Base-by-base conservation (phyloP, 1,140 invertebrate genomes). In the Lamellibrachia luymesi region DNA sequence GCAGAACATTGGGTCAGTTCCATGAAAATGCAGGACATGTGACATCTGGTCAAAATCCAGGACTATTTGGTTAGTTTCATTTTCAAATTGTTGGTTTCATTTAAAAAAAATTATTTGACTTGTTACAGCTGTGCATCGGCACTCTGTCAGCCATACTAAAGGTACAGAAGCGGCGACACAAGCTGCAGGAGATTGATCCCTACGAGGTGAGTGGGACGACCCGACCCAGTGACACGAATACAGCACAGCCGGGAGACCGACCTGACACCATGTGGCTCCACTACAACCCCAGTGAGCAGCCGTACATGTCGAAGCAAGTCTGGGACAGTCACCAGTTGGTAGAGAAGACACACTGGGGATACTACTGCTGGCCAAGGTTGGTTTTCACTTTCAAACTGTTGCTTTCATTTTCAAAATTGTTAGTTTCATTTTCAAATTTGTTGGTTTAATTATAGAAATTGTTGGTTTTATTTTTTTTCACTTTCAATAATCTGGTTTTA, bases 321-420 rank as follows among this genome's bases (percentile, higher is more conserved):
- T 99, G 98, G 98, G 97, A 98, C 92, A 96, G 97, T 92, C 96
- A 96, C 2, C 97, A 97, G 64, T 97, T 97, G 94, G 95, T 98
- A 7, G 97, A 98, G 94, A 97, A 98, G 94, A 97, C 97, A 25
- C 97, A 97, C 94, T 96, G 97, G 93, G 98, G 98, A 4, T 99
- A 97, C 95, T 98, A 98, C 95, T 96, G 96, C 2, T 99, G 98
- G 98, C 98, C 98, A 1, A 97, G 97, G 96, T 97, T 96, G 95
- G 96, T 96, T n/a, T n/a, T 91, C 90, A 91, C 27, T 1, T 91
- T 50, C 50, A 91, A 10, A 7, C 22, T 91, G 25, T 6, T 38
- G 17, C 6, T 91, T 91, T 91, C 27, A 91, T 25, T 91, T 56
- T 56, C 52, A 56, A 56, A 56, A 56, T 17, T 56, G 52, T 56